Evolutionary conservation across 2,888 invertebrate genomes (phyloP).

Genomic region (Drosophila melanosoma): DNA sequence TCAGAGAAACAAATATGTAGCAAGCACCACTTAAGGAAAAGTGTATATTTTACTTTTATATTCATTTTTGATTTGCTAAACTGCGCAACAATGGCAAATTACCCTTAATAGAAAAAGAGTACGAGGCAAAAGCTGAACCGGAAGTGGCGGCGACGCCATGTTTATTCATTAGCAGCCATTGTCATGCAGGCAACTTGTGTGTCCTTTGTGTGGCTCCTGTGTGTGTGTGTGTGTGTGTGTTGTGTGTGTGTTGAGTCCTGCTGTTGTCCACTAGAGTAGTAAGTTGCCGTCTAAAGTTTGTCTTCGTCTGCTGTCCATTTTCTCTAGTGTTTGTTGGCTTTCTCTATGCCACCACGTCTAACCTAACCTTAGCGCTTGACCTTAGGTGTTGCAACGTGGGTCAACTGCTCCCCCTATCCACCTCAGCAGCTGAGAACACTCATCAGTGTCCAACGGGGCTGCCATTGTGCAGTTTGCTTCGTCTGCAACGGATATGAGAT

Average conservation of each 20-base stretch:
- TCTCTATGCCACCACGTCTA: constrained; percentile 41
- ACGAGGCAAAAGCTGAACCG: constrained; percentile 38
- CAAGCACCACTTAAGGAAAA: background rate
- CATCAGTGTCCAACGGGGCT: constrained; percentile 23
- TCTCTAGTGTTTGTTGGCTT: constrained; percentile 39
- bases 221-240: background rate
- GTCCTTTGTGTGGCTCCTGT: constrained; percentile 3
- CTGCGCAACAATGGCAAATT: background rate
- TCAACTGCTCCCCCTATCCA: background rate
- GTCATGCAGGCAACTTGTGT: constrained; percentile 44
- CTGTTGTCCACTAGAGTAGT: constrained; percentile 33
- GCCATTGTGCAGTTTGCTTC: constrained; percentile 35
- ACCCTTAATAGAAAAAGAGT: constrained; percentile 1
- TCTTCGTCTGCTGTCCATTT: constrained; percentile 34
- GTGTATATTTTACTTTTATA: background rate
- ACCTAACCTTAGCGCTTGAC: constrained; percentile 71
- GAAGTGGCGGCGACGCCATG: constrained; percentile 68
- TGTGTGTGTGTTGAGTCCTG: constrained; percentile 15
- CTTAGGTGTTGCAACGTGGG: constrained; percentile 45
- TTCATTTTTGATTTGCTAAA: background rate
- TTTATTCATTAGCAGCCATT: constrained; percentile 77
- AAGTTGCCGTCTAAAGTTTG: constrained; percentile 34
- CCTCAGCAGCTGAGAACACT: background rate
- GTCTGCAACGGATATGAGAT: constrained; percentile 77
- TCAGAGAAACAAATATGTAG: background rate